phyloP scores from a whole-genome alignment of 2,113 vertebrate genomes.

The Ellobius talpinus region DNA sequence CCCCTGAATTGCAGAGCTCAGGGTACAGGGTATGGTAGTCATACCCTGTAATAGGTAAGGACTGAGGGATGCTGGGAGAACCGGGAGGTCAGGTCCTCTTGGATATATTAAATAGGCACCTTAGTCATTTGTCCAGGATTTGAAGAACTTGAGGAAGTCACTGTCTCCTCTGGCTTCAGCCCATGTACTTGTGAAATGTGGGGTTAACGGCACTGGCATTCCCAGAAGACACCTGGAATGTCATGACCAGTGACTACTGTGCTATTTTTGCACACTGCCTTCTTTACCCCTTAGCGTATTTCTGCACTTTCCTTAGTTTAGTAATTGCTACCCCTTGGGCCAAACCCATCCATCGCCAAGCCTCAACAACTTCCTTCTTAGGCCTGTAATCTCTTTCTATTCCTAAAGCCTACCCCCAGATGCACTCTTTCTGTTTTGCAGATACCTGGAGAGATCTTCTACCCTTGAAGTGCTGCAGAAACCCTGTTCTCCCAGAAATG shows the following conservation, averaged over 20 bases:
- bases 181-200: neutral
- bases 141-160: neutral
- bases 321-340: neutral
- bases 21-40: neutral
- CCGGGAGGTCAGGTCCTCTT: neutral
- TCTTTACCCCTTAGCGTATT: neutral
- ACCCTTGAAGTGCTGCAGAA: neutral
- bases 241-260: neutral
- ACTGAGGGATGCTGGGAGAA: neutral
- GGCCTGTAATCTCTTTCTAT: neutral
- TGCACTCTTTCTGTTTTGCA: neutral
- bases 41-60: neutral
- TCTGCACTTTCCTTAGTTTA: neutral
- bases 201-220: neutral
- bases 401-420: neutral
- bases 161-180: neutral
- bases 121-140: neutral
- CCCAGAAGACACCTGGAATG: neutral
- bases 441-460: neutral
- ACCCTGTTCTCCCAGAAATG: accelerated
- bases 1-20: neutral
- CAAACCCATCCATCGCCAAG: neutral
- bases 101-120: neutral
- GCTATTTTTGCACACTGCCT: no score
- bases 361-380: neutral